phyloP scores from a whole-genome alignment of 2,113 vertebrate genomes.

The Coptodon rendalli region DNA sequence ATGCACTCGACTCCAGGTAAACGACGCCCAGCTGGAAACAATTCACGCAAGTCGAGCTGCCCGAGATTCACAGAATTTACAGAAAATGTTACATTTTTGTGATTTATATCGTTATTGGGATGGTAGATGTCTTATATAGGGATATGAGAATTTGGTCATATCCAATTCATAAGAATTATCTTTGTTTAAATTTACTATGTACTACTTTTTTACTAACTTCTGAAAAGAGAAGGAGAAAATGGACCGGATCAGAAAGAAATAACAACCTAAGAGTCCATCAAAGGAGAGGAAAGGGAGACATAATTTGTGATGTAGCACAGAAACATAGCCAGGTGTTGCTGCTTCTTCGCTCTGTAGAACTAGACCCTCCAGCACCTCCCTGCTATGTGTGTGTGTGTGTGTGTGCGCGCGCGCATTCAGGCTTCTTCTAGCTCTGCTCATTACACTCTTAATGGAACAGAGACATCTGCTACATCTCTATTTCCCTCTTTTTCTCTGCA shows the following conservation, averaged over 20 bases:
- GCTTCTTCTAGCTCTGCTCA: slow-evolving; percentile 17
- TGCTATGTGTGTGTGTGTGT: background rate
- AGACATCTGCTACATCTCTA: slow-evolving; percentile 38
- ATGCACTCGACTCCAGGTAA: too few relatives aligned
- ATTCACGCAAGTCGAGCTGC: too few relatives aligned
- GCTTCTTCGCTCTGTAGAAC: slow-evolving; percentile 3
- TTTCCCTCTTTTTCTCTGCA: background rate
- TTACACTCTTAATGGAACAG: slow-evolving; percentile 47
- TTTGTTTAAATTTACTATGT: background rate
- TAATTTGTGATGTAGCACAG: background rate
- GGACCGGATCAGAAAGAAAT: background rate
- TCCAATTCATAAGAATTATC: background rate
- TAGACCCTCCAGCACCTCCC: slow-evolving; percentile 23
- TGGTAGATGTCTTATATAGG: rapidly evolving
- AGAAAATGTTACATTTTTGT: too few relatives aligned
- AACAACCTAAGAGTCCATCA: background rate
- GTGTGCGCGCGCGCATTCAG: rapidly evolving
- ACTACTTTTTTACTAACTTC: background rate
- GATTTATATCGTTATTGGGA: too few relatives aligned
- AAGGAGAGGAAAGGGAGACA: background rate
- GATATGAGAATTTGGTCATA: too few relatives aligned
- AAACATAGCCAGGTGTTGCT: slow-evolving; percentile 28
- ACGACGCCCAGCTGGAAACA: too few relatives aligned
- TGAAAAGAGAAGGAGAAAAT: background rate
- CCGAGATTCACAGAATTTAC: too few relatives aligned